These are phyloP conservation scores for Ethmia dodecea DNA, from an alignment of 2,888 invertebrate species.

Conservation along the genomic window DNA sequence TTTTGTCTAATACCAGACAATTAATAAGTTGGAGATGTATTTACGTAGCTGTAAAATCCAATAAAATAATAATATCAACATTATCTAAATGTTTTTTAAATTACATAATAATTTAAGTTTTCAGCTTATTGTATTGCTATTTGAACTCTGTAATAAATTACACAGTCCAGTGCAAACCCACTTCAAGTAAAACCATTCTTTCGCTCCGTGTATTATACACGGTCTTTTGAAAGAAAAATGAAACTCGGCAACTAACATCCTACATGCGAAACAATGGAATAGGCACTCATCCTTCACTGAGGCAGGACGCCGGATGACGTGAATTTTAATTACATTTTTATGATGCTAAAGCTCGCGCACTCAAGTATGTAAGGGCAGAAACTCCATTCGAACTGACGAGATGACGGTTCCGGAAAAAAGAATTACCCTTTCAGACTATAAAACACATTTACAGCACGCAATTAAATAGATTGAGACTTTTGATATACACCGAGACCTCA, in stretches of 20 bases:
- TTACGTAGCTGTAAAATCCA: too few relatives aligned
- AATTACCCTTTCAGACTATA: conserved; percentile 47
- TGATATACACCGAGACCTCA: conserved; percentile 7
- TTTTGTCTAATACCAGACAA: too few relatives aligned
- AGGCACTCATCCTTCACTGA: conserved; percentile 43
- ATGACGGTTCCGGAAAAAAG: conserved; percentile 55
- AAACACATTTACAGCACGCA: conserved; percentile 23
- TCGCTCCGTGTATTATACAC: conserved; percentile 14
- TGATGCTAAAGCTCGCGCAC: conserved; percentile 57
- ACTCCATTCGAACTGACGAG: conserved; percentile 45
- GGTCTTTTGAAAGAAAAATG: conserved; percentile 30
- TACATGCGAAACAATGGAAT: conserved; percentile 50
- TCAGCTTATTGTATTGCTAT: too few relatives aligned
- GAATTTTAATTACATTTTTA: conserved; percentile 75
- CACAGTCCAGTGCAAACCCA: too few relatives aligned
- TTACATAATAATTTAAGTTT: too few relatives aligned
- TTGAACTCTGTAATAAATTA: too few relatives aligned
- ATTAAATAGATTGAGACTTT: conserved; percentile 5
- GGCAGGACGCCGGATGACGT: conserved; percentile 45
- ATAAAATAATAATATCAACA: too few relatives aligned
- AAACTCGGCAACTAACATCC: conserved; percentile 22
- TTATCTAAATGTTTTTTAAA: too few relatives aligned
- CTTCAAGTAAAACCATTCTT: too few relatives aligned
- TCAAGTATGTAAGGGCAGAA: conserved; percentile 59
- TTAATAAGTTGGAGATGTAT: too few relatives aligned